Evolutionary conservation across 1,140 invertebrate genomes (phyloP), one percentile per base, ranked within the genome.

Genomic region (Bombus sylvicola): DNA sequence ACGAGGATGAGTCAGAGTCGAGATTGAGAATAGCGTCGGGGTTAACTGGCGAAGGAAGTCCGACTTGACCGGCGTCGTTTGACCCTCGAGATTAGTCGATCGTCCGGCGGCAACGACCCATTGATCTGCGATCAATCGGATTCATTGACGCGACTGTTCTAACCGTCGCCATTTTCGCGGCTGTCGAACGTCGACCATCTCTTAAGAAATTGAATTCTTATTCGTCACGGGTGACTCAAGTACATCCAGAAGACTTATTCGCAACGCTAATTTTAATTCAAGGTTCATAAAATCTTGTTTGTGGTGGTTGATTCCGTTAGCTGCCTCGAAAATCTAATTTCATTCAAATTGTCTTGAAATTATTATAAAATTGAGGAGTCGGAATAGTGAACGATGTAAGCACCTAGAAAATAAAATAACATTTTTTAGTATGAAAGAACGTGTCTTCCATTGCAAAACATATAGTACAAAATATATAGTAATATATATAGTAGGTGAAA

Each of bases 121-220:
- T 95, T 94, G 94, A 95, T 94, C 92, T 89, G 92, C 93, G 93
- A 95, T 95, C 94, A 94, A 95, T 95, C 94, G 92, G 87, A 95
- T 95, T 94, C 92, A 94, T 94, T 94, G 90, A 93, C 91, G 90
- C 92, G 77, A 88, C 10, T 71, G 89, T 69, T 85, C 73, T 59
- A 83, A 89, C 82, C 80, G 88, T 74, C 84, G 79, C 71, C 84
- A 81, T 85, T 85, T 85, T 85, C 84, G 79, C 84, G 59, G 84
- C 84, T 81, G 71, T 37, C 68, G 66, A 79, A 79, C 71, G 15
- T 31, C 71, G 34, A 66, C 9, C 18, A 43, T 57, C 39, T 10
- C 34, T 28, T 73, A 31, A 85, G 76, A 80, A 73, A 85, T 85
- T 47, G 39, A 85, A 80, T 73, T 73, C 43, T 31, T 37, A 9